Evolutionary conservation across 2,113 vertebrate species (phyloP), one percentile per base, ranked within the genome.

Genomic region (Tachuris rubrigastra): DNA sequence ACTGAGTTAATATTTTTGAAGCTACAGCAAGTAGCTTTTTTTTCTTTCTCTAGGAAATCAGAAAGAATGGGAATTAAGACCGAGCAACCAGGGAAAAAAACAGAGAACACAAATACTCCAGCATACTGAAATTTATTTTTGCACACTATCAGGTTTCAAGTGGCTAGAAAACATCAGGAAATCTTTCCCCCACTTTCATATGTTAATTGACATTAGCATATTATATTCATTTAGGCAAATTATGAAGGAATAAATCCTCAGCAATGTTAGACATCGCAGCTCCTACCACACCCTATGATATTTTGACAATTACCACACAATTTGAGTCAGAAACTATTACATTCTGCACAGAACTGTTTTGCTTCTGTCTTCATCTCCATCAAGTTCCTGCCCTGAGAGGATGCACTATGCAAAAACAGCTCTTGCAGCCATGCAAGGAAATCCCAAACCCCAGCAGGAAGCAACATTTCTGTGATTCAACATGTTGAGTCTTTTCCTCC

Each of bases 371-470:
- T 82, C 74, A 90, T 33, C 74, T 89, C 62, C 46, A 41, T 12
- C 67, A 85, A 90, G 71, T 69, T 94, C 90, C 80, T 90, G 85
- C 60, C 60, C 79, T 63, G 35, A 88, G 55, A 44, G 59, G 59
- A 89, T 0, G 4, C 30, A 69, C 75, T 74, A 58, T 8, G 2
- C 46, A 85, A 75, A 95, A 87, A 31, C 87, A 79, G 67, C 46
- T 89, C 71, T 37, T 55, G 50, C 65, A 80, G 80, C 60, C 77
- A 82, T 3, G 72, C 42, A 90, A 90, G 94, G 93, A 97, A 97
- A 93, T 95, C 82, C 90, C 90, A 93, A 83, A 80, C 41, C 30
- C 75, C 59, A 87, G 63, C 86, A 96, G 95, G 91, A 96, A 96
- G 62, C 74, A 76, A 76, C 5, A 0, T 59, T 85, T 71, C 79